Evolutionary conservation across 1,140 invertebrate species (phyloP).

Genomic region (Solenopsis fugax): DNA sequence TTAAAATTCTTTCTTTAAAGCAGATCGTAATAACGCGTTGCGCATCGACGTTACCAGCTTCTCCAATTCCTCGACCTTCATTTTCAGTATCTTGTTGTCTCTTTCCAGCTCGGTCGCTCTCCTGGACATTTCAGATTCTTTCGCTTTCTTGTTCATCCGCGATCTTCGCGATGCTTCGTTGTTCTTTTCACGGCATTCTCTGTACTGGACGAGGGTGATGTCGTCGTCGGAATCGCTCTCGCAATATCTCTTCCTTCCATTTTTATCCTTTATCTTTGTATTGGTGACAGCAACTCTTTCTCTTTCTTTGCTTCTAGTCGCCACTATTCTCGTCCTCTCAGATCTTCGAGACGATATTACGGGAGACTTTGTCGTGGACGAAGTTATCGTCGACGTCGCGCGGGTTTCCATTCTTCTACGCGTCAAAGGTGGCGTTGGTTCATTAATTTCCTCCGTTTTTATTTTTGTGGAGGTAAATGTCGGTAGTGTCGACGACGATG

Average conservation of each 20-base stretch:
- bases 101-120: slow-evolving; percentile 82
- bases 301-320: slow-evolving; percentile 21
- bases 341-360: slow-evolving; percentile 53
- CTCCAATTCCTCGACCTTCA: slow-evolving; percentile 86
- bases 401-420: slow-evolving; percentile 40
- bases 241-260: slow-evolving; percentile 46
- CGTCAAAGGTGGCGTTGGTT: not conserved
- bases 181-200: slow-evolving; percentile 91
- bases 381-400: slow-evolving; percentile 58
- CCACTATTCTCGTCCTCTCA: slow-evolving; percentile 13
- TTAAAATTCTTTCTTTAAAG: slow-evolving; percentile 80
- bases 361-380: slow-evolving; percentile 56
- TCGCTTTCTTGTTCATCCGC: slow-evolving; percentile 90
- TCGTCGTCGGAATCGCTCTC: slow-evolving; percentile 80
- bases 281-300: not conserved
- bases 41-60: slow-evolving; percentile 86
- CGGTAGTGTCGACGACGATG: not conserved
- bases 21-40: slow-evolving; percentile 83
- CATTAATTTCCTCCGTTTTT: slow-evolving; percentile 33
- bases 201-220: slow-evolving; percentile 85
- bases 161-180: slow-evolving; percentile 92
- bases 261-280: slow-evolving; percentile 22
- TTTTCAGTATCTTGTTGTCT: slow-evolving; percentile 84
- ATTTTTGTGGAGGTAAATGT: slow-evolving; percentile 25
- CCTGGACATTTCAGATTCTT: slow-evolving; percentile 87